Conservation (phyloP, 2,888 invertebrate species). For the Campoplex capitator region DNA sequence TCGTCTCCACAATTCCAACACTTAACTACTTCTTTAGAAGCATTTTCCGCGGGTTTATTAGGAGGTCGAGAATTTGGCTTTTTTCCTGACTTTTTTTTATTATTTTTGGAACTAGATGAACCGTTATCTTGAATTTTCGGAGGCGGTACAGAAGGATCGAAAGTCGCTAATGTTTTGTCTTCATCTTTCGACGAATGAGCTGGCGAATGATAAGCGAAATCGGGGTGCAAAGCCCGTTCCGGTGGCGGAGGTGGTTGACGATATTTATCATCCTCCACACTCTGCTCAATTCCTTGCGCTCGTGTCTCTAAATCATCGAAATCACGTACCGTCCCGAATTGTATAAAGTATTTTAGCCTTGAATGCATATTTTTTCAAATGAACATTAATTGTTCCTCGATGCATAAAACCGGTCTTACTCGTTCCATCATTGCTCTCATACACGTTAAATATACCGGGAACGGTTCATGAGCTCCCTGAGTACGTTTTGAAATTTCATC, state of each 20-base stretch:
- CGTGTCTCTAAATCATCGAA: not conserved
- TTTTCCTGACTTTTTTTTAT: not conserved
- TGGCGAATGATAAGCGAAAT: conserved; percentile 16
- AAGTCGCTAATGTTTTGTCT: not conserved
- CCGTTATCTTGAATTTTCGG: too few relatives aligned
- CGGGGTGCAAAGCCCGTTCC: conserved; percentile 5
- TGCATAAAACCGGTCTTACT: not conserved
- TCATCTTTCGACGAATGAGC: not conserved
- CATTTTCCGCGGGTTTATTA: not conserved
- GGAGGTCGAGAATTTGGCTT: too few relatives aligned
- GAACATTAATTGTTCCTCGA: conserved; percentile 6
- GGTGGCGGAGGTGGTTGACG: not conserved
- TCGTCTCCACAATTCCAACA: too few relatives aligned
- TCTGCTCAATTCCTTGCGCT: conserved; percentile 4
- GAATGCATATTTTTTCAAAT: conserved; percentile 8
- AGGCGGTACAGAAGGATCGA: not conserved
- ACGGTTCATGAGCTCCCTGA: not conserved
- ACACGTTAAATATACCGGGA: conserved; percentile 8
- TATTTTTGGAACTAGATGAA: not conserved
- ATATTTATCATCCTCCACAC: not conserved
- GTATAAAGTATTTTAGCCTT: not conserved
- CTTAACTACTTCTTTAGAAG: not conserved
- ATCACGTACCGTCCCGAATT: not conserved
- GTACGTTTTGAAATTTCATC: not conserved
- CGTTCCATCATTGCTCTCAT: conserved; percentile 21